phyloP scores from a whole-genome alignment of 1,140 invertebrate species.

The Drosophila micromelanica region DNA sequence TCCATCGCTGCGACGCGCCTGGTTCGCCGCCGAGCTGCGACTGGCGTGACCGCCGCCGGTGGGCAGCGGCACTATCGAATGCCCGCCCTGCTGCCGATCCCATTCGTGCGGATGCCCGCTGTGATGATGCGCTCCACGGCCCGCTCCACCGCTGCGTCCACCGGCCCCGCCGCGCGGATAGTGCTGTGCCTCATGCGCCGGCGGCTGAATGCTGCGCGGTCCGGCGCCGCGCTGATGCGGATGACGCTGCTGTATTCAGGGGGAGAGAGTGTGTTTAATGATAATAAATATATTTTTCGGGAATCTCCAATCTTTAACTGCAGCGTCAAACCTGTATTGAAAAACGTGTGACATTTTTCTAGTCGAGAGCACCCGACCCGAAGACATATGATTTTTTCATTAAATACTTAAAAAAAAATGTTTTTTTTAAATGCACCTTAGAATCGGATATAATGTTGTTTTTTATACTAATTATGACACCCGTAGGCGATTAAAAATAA shows the following conservation, averaged over 20 bases:
- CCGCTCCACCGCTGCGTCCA: constrained; percentile 43
- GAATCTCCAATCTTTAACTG: no score
- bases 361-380: no score
- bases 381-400: no score
- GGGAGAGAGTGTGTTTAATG: background rate
- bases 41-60: constrained; percentile 68
- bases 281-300: no score
- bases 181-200: constrained; percentile 74
- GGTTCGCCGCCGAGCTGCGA: constrained; percentile 60
- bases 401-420: no score
- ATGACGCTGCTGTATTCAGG: constrained; percentile 84
- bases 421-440: no score
- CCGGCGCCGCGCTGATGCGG: constrained; percentile 84
- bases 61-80: constrained; percentile 74
- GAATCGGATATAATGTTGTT: no score
- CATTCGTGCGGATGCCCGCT: constrained; percentile 73
- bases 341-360: no score
- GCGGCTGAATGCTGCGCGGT: constrained; percentile 86
- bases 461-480: no score
- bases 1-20: constrained; percentile 74
- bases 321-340: no score
- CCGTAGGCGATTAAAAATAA: no score
- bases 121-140: constrained; percentile 58
- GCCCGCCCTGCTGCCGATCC: constrained; percentile 77
- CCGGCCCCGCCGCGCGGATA: constrained; percentile 43